Percentiles rank a stretch among this genome's conserved stretches.
Evolutionary conservation across 2,113 vertebrate genomes (phyloP).

Genomic region (Illadopsis cleaveri): DNA sequence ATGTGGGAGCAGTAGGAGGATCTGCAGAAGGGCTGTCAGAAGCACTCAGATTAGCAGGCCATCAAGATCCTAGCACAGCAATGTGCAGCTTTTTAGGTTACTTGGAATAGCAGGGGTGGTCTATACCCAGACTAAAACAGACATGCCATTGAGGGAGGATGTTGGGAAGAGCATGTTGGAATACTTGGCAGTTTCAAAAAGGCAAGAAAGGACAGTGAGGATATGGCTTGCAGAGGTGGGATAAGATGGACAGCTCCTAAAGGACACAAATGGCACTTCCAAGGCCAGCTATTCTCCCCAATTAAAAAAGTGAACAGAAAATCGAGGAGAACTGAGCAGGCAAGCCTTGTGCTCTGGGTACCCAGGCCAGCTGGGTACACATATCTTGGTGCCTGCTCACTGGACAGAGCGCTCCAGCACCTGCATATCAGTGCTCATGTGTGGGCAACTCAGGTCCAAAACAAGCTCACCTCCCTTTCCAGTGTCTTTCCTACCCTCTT

Average conservation of each 20-base stretch:
- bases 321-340: not conserved
- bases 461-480: not conserved
- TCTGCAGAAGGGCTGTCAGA: not conserved
- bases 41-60: not conserved
- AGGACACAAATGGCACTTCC: not conserved
- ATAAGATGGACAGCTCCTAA: not conserved
- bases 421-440: not conserved
- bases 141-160: not conserved
- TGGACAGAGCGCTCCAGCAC: not conserved
- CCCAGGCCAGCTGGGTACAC: not conserved
- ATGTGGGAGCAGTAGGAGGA: not conserved
- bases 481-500: not conserved
- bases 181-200: not conserved
- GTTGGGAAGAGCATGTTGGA: not conserved
- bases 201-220: not conserved
- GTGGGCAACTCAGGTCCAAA: not conserved
- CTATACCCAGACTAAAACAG: not conserved
- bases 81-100: not conserved
- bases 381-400: not conserved
- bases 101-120: not conserved
- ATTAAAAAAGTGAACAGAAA: not conserved
- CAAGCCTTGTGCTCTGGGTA: not conserved
- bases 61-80: not conserved
- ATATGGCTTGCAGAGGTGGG: not conserved
- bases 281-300: not conserved